phyloP scores from a whole-genome alignment of 2,888 invertebrate species.

The Syritta pipiens region DNA sequence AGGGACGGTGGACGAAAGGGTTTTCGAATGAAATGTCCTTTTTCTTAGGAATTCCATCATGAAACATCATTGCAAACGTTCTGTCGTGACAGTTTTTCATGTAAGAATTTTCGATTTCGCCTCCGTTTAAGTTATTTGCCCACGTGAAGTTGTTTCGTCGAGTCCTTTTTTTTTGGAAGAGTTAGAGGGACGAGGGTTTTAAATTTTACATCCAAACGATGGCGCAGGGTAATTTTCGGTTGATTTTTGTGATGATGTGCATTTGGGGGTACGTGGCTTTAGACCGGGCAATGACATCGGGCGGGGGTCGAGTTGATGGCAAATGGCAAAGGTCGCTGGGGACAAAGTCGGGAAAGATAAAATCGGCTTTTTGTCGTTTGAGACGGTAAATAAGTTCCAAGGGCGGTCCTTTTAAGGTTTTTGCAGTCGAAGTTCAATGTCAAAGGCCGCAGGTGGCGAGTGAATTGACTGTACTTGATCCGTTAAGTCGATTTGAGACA shows the following conservation, averaged over 20 bases:
- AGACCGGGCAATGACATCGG: too few species aligned
- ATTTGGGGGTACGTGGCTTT: neutral
- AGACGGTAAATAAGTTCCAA: too few species aligned
- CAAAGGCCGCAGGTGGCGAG: too few species aligned
- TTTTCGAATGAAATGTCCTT: conserved; percentile 59
- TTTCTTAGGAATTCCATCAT: conserved; percentile 46
- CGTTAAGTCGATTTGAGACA: too few species aligned
- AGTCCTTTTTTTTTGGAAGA: neutral
- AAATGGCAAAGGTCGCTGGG: too few species aligned
- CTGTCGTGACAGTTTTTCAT: conserved; percentile 63
- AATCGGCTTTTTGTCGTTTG: too few species aligned
- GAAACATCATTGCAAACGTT: conserved; percentile 62
- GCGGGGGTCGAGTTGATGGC: too few species aligned
- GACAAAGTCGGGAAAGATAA: too few species aligned
- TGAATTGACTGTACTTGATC: too few species aligned
- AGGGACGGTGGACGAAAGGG: conserved; percentile 1
- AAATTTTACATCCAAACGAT: conserved; percentile 50
- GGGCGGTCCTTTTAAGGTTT: too few species aligned
- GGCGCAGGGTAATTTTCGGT: conserved; percentile 28
- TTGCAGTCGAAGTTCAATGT: too few species aligned
- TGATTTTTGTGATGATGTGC: conserved; percentile 34
- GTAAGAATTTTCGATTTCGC: conserved; percentile 54
- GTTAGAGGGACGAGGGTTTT: conserved; percentile 15
- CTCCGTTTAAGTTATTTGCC: conserved; percentile 20
- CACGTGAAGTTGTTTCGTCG: conserved; percentile 31